A percentile compares a stretch with the other conserved stretches of the same genome.
Evolutionary conservation across 2,797 vertebrate species (phyloP).

Genomic region (Mormyrops attenuatus): DNA sequence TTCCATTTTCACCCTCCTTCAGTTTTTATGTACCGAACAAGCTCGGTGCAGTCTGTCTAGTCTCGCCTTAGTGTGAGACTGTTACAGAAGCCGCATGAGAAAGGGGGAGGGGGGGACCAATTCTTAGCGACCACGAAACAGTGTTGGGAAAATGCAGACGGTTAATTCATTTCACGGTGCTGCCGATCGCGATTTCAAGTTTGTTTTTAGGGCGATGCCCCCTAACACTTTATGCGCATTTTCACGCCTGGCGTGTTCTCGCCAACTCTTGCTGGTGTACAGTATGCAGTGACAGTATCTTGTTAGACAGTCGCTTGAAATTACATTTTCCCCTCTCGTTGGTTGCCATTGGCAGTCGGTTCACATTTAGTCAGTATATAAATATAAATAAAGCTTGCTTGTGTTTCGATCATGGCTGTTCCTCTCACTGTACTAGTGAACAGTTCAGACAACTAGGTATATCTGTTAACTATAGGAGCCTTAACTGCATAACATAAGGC

Average conservation of each 20-base stretch:
- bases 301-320: not conserved
- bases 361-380: not conserved
- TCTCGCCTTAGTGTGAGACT: constrained; percentile 8
- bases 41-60: not conserved
- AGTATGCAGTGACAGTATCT: not conserved
- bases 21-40: not conserved
- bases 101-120: not conserved
- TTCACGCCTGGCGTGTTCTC: not conserved
- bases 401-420: not conserved
- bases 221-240: not conserved
- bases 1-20: not conserved
- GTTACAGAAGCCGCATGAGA: constrained; percentile 22
- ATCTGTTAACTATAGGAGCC: not conserved
- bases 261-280: not conserved
- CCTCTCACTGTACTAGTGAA: not conserved
- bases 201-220: constrained; percentile 12
- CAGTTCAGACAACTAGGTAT: not conserved
- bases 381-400: not conserved
- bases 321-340: not conserved
- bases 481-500: not conserved
- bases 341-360: not conserved
- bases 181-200: constrained; percentile 14
- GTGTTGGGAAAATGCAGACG: not conserved
- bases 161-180: not conserved
- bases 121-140: constrained; percentile 6